Base-by-base conservation (phyloP, 2,113 vertebrate genomes). In the Amazona vittata region DNA sequence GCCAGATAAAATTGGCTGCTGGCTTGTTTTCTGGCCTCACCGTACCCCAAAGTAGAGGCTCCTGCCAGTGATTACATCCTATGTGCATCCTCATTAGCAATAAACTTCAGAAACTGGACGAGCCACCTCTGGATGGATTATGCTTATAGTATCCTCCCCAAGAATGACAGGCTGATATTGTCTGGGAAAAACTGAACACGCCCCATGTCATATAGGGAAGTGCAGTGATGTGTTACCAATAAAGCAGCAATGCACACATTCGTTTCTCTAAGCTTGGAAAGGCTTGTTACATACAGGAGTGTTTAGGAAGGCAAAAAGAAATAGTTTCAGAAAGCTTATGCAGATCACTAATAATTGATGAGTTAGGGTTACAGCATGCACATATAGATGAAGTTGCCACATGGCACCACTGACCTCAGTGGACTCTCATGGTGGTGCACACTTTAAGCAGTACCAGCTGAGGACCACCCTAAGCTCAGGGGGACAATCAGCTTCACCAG, bases 1-100 rank as follows among this genome's bases (percentile, higher is more conserved):
- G 97, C 94, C 97, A 97, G 97, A 97, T 97, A 96, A 96, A 97
- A 94, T 26, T 96, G 96, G 96, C 96, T 49, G 77, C 92, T 97
- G 75, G 44, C 14, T 78, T 20, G 83, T 96, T 95, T 98, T 92
- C 95, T 96, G 95, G 96, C 97, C 96, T 97, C 68, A 12, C 80
- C 43, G 94, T 91, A 96, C 95, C 97, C 97, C 8, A 5, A 94
- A 87, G 90, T 93, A 69, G 39, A 65, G 65, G 76, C 83, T 96
- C 65, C 95, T 95, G 96, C 96, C 95, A 96, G 97, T 47, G 83
- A 97, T 91, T 97, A 95, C 95, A 97, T 96, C 94, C 96, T 92
- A 86, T 93, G 76, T 92, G 87, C 89, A 94, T 97, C 97, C 96
- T 97, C 95, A 97, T 97, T 96, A 97, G 97, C 96, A 96, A 94